These are phyloP conservation scores for Gobius niger DNA, from an alignment of 2,113 vertebrate genomes.

Conservation along the genomic window DNA sequence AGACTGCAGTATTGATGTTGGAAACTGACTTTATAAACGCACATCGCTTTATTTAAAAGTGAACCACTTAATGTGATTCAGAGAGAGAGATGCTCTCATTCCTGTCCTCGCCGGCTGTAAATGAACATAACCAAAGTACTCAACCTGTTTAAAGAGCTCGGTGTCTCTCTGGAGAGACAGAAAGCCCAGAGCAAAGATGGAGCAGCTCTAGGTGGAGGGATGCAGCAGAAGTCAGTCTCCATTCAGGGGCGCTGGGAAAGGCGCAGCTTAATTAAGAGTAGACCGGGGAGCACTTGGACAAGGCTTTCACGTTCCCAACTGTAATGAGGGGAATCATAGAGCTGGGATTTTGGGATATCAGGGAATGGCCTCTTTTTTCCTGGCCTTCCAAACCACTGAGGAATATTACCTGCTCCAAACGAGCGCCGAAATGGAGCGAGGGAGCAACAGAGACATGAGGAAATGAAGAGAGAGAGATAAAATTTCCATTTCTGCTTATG, in stretches of 20 bases:
- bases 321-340: conserved; percentile 81
- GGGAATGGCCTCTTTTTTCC: conserved; percentile 60
- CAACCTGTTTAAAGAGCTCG: conserved; percentile 54
- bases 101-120: conserved; percentile 34
- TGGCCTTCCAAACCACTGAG: conserved; percentile 51
- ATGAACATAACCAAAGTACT: conserved; percentile 29
- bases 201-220: conserved; percentile 37
- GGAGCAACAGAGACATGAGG: conserved; percentile 33
- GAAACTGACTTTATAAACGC: too few species aligned
- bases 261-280: conserved; percentile 70
- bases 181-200: conserved; percentile 25
- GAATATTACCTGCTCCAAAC: conserved; percentile 66
- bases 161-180: conserved; percentile 41
- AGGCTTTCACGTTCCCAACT: conserved; percentile 59
- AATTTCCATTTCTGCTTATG: conserved; percentile 72
- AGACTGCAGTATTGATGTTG: background rate
- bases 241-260: conserved; percentile 60
- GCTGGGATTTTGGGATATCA: conserved; percentile 76
- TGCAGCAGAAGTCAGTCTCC: conserved; percentile 45
- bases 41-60: background rate
- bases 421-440: conserved; percentile 10
- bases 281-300: conserved; percentile 75
- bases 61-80: conserved; percentile 23
- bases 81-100: conserved; percentile 17
- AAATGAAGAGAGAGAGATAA: conserved; percentile 32